phyloP scores from a whole-genome alignment of 1,140 invertebrate genomes.

The Drosophila murphyi region DNA sequence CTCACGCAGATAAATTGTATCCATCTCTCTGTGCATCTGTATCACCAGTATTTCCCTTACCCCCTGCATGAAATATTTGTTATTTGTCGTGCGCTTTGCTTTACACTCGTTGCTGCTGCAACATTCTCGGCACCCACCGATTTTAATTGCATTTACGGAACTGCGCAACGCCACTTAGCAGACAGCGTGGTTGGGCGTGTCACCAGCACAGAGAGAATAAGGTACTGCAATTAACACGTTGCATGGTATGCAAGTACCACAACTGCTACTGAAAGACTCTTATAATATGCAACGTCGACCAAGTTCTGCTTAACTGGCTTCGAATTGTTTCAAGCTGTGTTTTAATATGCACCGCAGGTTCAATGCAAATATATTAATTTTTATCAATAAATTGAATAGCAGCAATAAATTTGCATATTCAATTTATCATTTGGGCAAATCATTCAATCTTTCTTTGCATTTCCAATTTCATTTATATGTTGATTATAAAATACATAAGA shows the following conservation, averaged over 20 bases:
- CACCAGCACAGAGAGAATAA: conserved; percentile 4
- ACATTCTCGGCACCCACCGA: conserved; percentile 50
- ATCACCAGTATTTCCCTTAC: background rate
- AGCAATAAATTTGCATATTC: too few species aligned
- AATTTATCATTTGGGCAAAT: too few species aligned
- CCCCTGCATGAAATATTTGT: conserved; percentile 48
- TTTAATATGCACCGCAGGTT: background rate
- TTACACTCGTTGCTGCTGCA: conserved; percentile 36
- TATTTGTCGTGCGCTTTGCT: conserved; percentile 50
- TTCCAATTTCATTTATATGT: too few species aligned
- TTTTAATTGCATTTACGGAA: conserved; percentile 76
- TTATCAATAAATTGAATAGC: too few species aligned
- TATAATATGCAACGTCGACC: conserved; percentile 54
- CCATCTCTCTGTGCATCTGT: conserved; percentile 13
- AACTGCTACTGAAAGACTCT: conserved; percentile 33
- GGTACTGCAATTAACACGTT: conserved; percentile 67
- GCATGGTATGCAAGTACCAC: conserved; percentile 47
- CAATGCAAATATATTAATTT: too few species aligned
- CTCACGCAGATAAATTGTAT: conserved; percentile 40
- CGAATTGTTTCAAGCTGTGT: background rate
- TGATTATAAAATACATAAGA: too few species aligned
- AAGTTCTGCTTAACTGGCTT: conserved; percentile 1
- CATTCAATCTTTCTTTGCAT: too few species aligned
- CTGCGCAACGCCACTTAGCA: conserved; percentile 52
- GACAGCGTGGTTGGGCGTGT: background rate